A percentile compares a stretch with the other conserved stretches of the same genome.
Evolutionary conservation across 2,888 invertebrate genomes (phyloP).

Genomic region (Ichneumoninae sp.): DNA sequence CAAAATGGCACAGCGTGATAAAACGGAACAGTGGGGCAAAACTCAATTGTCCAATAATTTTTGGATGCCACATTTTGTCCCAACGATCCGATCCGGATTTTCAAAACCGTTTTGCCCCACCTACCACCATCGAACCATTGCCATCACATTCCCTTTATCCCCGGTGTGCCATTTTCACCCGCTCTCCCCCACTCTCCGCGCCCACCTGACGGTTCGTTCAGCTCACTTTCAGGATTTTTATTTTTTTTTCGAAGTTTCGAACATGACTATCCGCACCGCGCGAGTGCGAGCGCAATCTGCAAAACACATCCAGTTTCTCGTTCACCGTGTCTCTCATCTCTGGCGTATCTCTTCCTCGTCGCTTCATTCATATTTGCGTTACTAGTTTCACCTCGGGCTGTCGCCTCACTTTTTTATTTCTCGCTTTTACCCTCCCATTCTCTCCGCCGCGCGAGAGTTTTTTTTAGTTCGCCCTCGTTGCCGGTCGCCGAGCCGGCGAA

Average conservation of each 20-base stretch:
- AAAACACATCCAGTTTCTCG: conserved; percentile 46
- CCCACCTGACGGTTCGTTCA: conserved; percentile 6
- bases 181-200: neutral
- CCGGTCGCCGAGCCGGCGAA: conserved; percentile 36
- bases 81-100: too few species aligned
- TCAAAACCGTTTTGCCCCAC: too few species aligned
- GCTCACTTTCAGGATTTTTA: conserved; percentile 19
- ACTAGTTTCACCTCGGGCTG: conserved; percentile 56
- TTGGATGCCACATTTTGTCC: too few species aligned
- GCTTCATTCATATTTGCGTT: conserved; percentile 60
- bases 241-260: neutral
- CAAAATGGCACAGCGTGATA: too few species aligned
- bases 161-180: too few species aligned
- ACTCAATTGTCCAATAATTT: too few species aligned
- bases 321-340: conserved; percentile 55
- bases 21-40: too few species aligned
- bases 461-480: conserved; percentile 26
- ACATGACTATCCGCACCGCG: neutral
- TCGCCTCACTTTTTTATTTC: conserved; percentile 45
- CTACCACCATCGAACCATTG: too few species aligned
- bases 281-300: conserved; percentile 23
- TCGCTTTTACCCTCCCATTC: neutral
- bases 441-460: neutral
- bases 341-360: conserved; percentile 40
- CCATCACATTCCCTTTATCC: too few species aligned